These are phyloP conservation scores for Metalampra italica DNA, from an alignment of 2,888 invertebrate species.

Conservation along the genomic window DNA sequence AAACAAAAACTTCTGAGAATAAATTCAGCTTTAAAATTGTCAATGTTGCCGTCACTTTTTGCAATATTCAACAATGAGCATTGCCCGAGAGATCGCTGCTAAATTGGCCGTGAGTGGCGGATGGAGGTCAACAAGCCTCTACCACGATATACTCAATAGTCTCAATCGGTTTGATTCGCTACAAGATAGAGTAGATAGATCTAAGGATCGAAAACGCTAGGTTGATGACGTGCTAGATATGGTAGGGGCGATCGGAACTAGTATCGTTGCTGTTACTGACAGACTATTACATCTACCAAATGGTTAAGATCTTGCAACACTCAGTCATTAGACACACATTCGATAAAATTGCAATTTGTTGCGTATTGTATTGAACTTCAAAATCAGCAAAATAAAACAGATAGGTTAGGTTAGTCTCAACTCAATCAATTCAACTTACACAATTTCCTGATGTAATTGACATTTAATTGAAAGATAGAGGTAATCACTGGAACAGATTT, in stretches of 20 bases:
- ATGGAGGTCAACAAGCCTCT: slow-evolving; percentile 50
- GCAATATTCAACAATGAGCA: slow-evolving; percentile 52
- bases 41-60: slow-evolving; percentile 44
- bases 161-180: neutral
- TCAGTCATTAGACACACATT: neutral
- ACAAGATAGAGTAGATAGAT: neutral
- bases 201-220: too few relatives aligned
- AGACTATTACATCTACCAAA: slow-evolving; percentile 22
- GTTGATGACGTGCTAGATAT: neutral
- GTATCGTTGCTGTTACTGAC: slow-evolving; percentile 2
- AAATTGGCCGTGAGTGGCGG: slow-evolving; percentile 54
- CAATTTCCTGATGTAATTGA: slow-evolving; percentile 1
- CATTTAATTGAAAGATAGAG: slow-evolving; percentile 1
- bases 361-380: too few relatives aligned
- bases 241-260: slow-evolving; percentile 17
- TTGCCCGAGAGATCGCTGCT: slow-evolving; percentile 46
- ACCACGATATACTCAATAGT: slow-evolving; percentile 22
- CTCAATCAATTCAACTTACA: neutral
- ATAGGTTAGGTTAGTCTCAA: too few relatives aligned
- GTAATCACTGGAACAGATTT: slow-evolving; percentile 17
- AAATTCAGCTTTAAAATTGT: slow-evolving; percentile 13
- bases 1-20: too few relatives aligned
- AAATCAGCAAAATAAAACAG: too few relatives aligned
- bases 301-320: slow-evolving; percentile 22
- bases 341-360: too few relatives aligned